These are phyloP conservation scores for Coelinius sp. DNA, from an alignment of 2,888 invertebrate species.

Conservation along the genomic window DNA sequence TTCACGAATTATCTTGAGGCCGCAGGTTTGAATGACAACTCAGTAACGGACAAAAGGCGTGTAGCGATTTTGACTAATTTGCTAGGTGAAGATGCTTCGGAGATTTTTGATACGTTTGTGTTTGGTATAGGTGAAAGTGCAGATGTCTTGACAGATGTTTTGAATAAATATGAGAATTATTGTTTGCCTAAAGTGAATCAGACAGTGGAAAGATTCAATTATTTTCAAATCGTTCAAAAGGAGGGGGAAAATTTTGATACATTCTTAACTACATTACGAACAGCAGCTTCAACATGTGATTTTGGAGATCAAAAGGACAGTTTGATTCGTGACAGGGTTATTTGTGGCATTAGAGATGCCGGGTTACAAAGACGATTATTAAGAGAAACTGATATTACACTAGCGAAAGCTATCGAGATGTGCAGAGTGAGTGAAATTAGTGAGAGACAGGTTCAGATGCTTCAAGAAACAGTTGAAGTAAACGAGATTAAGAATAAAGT, in stretches of 20 bases:
- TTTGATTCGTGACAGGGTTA: conserved; percentile 47
- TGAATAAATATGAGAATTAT: conserved; percentile 49
- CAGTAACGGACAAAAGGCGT: conserved; percentile 43
- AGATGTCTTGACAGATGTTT: conserved; percentile 38
- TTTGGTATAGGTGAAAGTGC: conserved; percentile 43
- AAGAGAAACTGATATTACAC: conserved; percentile 43
- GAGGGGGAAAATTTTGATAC: conserved; percentile 41
- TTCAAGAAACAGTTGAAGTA: conserved; percentile 27
- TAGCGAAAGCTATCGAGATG: conserved; percentile 45
- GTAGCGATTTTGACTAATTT: conserved; percentile 50
- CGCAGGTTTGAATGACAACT: conserved; percentile 47
- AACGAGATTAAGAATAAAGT: too few relatives aligned
- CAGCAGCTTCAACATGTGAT: conserved; percentile 32
- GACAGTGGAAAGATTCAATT: conserved; percentile 46
- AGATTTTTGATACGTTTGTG: conserved; percentile 49
- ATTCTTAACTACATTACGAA: neutral
- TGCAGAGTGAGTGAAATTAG: conserved; percentile 39
- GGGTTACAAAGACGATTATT: conserved; percentile 48
- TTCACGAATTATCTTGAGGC: conserved; percentile 49
- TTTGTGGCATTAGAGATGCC: conserved; percentile 46
- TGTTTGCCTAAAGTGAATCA: conserved; percentile 50
- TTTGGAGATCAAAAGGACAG: conserved; percentile 45
- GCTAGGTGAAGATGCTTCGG: conserved; percentile 50
- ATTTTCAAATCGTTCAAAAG: conserved; percentile 51
- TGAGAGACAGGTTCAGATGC: conserved; percentile 30